Evolutionary conservation across 2,797 vertebrate genomes (phyloP).

Genomic region (Pelochelys cantorii): DNA sequence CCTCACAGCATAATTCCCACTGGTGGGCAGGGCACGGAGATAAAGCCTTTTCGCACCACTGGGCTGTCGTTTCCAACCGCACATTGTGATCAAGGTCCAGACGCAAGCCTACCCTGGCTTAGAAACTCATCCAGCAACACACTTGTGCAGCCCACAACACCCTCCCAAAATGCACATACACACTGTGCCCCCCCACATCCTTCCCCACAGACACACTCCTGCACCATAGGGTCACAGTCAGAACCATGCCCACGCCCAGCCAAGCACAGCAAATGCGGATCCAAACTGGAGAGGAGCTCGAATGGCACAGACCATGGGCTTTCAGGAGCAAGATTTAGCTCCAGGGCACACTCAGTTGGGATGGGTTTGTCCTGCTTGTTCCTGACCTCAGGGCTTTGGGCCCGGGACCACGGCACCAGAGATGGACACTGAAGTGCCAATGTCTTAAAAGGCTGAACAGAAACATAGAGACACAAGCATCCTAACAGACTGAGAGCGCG

Average conservation of each 20-base stretch:
- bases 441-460: neutral
- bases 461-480: neutral
- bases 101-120: neutral
- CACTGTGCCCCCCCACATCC: too few species aligned
- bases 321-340: neutral
- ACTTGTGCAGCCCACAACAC: neutral
- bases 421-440: neutral
- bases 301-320: neutral
- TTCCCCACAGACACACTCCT: neutral
- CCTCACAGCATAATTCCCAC: too few species aligned
- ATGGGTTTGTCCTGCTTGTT: neutral
- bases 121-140: neutral
- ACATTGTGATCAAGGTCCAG: neutral
- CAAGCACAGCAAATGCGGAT: neutral
- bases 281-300: neutral
- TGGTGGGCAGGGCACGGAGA: neutral
- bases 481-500: neutral
- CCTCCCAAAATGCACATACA: neutral
- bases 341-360: neutral
- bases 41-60: neutral
- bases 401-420: neutral
- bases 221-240: neutral
- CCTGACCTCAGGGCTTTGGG: neutral
- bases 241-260: neutral
- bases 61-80: neutral